Conservation (phyloP, 2,113 vertebrate species). For the Tenrec ecaudatus region DNA sequence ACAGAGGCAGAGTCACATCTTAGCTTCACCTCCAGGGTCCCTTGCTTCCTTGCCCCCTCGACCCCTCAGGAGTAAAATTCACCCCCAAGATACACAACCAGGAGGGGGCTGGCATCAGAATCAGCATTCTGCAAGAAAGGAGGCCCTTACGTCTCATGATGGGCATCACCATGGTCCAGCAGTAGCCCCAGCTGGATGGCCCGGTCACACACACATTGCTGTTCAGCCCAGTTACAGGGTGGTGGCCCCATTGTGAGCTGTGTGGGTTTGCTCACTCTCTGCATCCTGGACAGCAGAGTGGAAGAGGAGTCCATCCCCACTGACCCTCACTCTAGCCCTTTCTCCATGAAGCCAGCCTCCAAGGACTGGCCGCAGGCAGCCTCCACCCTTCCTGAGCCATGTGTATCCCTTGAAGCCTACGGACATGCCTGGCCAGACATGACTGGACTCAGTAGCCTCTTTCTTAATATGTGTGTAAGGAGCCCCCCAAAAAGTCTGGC, state of each 20-base stretch:
- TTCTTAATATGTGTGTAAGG: conserved; percentile 31
- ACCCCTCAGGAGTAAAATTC: neutral
- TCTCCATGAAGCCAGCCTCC: neutral
- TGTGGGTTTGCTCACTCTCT: neutral
- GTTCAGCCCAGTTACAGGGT: neutral
- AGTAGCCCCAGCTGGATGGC: neutral
- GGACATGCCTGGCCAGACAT: neutral
- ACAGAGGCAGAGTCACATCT: neutral
- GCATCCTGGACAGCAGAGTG: neutral
- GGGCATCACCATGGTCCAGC: rapidly evolving
- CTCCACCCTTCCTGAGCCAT: rapidly evolving
- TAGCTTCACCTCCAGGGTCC: neutral
- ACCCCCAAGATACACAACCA: neutral
- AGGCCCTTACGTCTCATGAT: neutral
- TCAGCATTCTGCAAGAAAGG: neutral
- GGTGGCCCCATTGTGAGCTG: rapidly evolving
- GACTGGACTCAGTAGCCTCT: conserved; percentile 11
- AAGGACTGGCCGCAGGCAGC: rapidly evolving
- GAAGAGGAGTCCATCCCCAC: neutral
- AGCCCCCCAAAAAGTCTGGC: neutral
- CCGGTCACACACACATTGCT: neutral
- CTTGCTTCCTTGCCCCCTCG: too few species aligned
- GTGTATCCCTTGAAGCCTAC: neutral
- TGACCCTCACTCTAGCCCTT: neutral
- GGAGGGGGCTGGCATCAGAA: neutral